Conservation (phyloP, 1,140 invertebrate genomes). For the Lysiphlebus fabarum region DNA sequence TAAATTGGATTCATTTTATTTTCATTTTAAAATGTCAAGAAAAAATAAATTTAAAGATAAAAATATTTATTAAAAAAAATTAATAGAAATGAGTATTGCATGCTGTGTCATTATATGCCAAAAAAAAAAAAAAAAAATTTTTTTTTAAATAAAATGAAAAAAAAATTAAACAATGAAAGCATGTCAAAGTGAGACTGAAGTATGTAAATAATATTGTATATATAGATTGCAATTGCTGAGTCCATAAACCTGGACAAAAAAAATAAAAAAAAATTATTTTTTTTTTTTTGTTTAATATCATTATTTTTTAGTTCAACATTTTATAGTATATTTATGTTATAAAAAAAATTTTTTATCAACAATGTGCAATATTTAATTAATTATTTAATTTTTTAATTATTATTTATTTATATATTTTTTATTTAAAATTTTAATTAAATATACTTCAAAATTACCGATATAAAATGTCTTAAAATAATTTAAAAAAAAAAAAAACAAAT, state of each 20-base stretch:
- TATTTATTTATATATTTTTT: constrained; percentile 6
- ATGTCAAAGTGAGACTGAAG: constrained; percentile 14
- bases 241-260: neutral
- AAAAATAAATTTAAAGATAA: too few relatives aligned
- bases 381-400: constrained; percentile 8
- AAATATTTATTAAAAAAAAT: too few relatives aligned
- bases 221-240: constrained; percentile 11
- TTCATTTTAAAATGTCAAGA: too few relatives aligned
- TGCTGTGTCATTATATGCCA: too few relatives aligned
- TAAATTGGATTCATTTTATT: too few relatives aligned
- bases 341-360: neutral
- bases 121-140: too few relatives aligned
- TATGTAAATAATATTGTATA: constrained; percentile 21
- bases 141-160: too few relatives aligned
- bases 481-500: constrained; percentile 7
- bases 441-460: constrained; percentile 20
- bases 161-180: too few relatives aligned
- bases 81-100: too few relatives aligned
- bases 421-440: constrained; percentile 2
- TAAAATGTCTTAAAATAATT: constrained; percentile 13
- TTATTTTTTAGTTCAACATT: constrained; percentile 15
- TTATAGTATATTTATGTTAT: constrained; percentile 24
- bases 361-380: constrained; percentile 9
- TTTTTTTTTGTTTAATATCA: neutral
- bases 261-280: constrained; percentile 1